Evolutionary conservation across 2,113 vertebrate species (phyloP).

Genomic region (Chaenocephalus aceratus): DNA sequence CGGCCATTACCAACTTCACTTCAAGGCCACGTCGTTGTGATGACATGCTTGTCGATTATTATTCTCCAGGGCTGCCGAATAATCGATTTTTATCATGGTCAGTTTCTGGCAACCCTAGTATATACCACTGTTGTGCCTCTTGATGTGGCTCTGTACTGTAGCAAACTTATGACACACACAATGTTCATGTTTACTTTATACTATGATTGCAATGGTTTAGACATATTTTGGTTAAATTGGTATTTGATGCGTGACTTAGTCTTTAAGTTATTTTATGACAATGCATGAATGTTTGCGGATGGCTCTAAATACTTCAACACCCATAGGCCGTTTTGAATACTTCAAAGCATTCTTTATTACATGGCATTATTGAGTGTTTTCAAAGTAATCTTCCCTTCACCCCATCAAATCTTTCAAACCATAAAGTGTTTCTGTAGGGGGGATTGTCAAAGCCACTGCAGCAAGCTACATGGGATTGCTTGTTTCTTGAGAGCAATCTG

Average conservation of each 20-base stretch:
- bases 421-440: constrained; percentile 9
- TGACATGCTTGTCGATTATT: no score
- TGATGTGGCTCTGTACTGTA: neutral
- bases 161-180: neutral
- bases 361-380: neutral
- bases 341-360: constrained; percentile 6
- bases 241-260: neutral
- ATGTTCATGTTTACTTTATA: neutral
- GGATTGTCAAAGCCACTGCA: neutral
- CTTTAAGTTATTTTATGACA: neutral
- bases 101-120: no score
- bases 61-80: no score
- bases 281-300: neutral
- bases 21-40: no score
- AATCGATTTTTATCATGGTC: no score
- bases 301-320: neutral
- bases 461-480: constrained; percentile 12
- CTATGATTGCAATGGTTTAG: neutral
- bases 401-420: neutral
- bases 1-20: no score
- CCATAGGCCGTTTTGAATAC: neutral
- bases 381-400: constrained; percentile 8
- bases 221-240: neutral
- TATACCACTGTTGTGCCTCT: constrained; percentile 2
- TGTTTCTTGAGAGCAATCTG: constrained; percentile 33